Percentiles rank a stretch among this genome's conserved stretches.
Evolutionary conservation across 2,888 invertebrate genomes (phyloP).

Genomic region (Formica aserva): DNA sequence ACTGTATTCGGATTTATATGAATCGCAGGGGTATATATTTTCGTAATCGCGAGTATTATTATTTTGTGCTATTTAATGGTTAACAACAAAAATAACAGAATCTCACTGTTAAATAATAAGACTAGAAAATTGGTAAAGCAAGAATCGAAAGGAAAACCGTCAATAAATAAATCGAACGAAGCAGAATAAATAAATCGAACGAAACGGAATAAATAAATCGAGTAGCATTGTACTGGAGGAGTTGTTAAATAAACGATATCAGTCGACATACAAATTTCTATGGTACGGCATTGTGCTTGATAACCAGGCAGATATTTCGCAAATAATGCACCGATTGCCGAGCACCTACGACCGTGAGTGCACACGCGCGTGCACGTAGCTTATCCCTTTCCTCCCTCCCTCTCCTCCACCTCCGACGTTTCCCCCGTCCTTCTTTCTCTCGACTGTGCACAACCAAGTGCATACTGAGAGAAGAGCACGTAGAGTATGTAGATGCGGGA

Average conservation of each 20-base stretch:
- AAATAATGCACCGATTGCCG: constrained; percentile 63
- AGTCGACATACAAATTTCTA: constrained; percentile 38
- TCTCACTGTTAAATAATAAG: neutral
- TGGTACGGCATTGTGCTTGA: constrained; percentile 27
- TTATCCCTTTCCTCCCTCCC: constrained; percentile 56
- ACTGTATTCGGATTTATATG: constrained; percentile 10
- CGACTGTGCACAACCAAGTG: constrained; percentile 66
- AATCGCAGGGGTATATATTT: neutral
- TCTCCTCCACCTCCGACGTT: constrained; percentile 25
- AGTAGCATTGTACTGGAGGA: neutral
- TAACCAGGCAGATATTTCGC: constrained; percentile 47
- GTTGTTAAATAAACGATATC: constrained; percentile 34
- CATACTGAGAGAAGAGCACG: constrained; percentile 70
- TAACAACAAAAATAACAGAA: neutral
- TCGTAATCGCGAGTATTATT: neutral
- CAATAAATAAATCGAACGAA: neutral
- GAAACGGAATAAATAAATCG: constrained; percentile 1
- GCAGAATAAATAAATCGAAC: neutral
- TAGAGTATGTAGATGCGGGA: constrained; percentile 80
- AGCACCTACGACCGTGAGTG: constrained; percentile 48
- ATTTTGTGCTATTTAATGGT: neutral
- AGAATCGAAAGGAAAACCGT: neutral
- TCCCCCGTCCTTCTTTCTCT: constrained; percentile 50
- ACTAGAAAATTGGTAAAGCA: neutral
- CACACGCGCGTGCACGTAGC: constrained; percentile 62